Percentiles rank a stretch among this genome's conserved stretches.
Evolutionary conservation across 1,140 invertebrate genomes (phyloP).

Genomic region (Pseudoatta argentina): DNA sequence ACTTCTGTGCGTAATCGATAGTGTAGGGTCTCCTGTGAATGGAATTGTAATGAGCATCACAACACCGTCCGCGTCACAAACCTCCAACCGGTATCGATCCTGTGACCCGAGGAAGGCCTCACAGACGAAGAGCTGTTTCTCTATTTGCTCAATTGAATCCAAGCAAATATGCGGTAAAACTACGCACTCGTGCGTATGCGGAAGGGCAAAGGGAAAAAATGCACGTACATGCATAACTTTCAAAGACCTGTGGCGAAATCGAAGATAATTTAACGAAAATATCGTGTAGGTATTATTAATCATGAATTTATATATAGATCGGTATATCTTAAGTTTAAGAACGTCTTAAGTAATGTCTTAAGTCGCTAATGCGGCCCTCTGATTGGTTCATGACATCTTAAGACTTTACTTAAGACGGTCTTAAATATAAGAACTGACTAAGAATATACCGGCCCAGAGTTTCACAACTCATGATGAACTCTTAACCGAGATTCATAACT

Average conservation of each 20-base stretch:
- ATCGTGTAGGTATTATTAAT: neutral
- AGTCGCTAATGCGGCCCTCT: too few relatives aligned
- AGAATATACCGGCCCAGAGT: too few relatives aligned
- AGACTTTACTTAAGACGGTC: too few relatives aligned
- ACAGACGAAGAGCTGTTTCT: slow-evolving; percentile 1
- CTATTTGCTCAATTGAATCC: slow-evolving; percentile 39
- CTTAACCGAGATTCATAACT: too few relatives aligned
- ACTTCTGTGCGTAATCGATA: slow-evolving; percentile 46
- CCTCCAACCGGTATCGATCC: slow-evolving; percentile 33
- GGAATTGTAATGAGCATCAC: slow-evolving; percentile 34
- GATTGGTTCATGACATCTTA: too few relatives aligned
- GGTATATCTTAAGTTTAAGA: too few relatives aligned
- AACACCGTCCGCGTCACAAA: slow-evolving; percentile 9
- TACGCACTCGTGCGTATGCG: neutral
- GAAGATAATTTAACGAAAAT: neutral
- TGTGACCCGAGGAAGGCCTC: slow-evolving; percentile 19
- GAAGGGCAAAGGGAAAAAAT: neutral
- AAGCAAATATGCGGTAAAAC: slow-evolving; percentile 21
- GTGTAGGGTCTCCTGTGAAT: neutral
- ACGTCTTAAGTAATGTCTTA: too few relatives aligned
- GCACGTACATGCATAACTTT: neutral
- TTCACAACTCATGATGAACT: too few relatives aligned
- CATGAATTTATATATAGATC: too few relatives aligned
- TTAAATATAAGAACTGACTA: too few relatives aligned
- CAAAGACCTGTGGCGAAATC: neutral